phyloP scores from a whole-genome alignment of 2,113 vertebrate genomes.

The Indicator indicator region DNA sequence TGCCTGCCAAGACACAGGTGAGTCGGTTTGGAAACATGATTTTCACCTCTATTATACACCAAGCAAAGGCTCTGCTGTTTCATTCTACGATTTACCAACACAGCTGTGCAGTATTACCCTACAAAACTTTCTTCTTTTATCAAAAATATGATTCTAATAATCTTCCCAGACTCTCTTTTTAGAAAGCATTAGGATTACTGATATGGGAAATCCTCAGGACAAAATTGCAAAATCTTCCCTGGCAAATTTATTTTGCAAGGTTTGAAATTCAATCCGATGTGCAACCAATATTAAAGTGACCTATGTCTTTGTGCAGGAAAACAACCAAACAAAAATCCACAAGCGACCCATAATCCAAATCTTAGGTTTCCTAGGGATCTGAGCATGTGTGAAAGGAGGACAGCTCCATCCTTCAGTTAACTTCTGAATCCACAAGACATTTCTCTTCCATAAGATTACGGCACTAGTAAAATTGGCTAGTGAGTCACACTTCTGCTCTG shows the following conservation, averaged over 20 bases:
- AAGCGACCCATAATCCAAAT: not conserved
- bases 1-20: not conserved
- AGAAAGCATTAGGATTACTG: not conserved
- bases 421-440: not conserved
- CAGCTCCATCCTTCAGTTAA: not conserved
- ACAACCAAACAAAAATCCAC: not conserved
- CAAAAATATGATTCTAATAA: not conserved
- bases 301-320: not conserved
- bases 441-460: not conserved
- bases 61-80: constrained; percentile 35
- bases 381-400: not conserved
- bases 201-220: not conserved
- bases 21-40: not conserved
- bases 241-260: not conserved
- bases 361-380: not conserved
- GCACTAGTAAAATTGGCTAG: not conserved
- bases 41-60: constrained; percentile 9
- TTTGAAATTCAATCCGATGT: not conserved
- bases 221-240: not conserved
- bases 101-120: not conserved
- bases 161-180: not conserved
- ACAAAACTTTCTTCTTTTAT: constrained; percentile 1
- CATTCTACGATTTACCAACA: constrained; percentile 22
- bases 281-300: not conserved
- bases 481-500: not conserved